Conservation (phyloP, 1,140 invertebrate species). For the Uloborus diversus region DNA sequence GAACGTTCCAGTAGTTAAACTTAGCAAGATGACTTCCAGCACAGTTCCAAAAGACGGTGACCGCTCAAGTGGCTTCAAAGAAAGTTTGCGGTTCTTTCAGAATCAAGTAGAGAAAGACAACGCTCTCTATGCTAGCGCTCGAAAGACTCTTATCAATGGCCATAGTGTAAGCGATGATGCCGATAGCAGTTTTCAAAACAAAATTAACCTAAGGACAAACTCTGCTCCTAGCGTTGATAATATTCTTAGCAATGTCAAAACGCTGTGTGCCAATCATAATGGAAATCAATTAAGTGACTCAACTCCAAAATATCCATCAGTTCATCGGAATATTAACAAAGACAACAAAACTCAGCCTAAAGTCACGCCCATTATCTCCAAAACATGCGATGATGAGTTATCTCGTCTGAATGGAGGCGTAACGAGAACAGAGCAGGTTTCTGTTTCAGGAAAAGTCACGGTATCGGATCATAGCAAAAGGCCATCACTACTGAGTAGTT, state of each 20-base stretch:
- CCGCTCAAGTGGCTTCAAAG: constrained; percentile 19
- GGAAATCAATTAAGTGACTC: not conserved
- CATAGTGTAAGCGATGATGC: not conserved
- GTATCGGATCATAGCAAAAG: constrained; percentile 10
- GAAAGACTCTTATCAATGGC: not conserved
- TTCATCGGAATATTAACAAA: not conserved
- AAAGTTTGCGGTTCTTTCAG: constrained; percentile 43
- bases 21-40: constrained; percentile 27
- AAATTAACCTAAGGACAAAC: not conserved
- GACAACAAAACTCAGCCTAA: constrained; percentile 2
- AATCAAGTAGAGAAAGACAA: constrained; percentile 30
- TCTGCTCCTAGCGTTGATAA: constrained; percentile 38
- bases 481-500: constrained; percentile 35
- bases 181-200: not conserved
- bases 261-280: not conserved
- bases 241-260: constrained; percentile 38
- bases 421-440: constrained; percentile 27
- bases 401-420: not conserved
- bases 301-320: not conserved
- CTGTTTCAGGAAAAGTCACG: not conserved
- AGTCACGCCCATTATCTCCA: constrained; percentile 1
- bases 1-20: not conserved
- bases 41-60: constrained; percentile 3
- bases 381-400: not conserved
- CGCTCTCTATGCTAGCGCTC: not conserved